Conservation (phyloP, 2,113 vertebrate species). For the Rhagologus leucostigma region DNA sequence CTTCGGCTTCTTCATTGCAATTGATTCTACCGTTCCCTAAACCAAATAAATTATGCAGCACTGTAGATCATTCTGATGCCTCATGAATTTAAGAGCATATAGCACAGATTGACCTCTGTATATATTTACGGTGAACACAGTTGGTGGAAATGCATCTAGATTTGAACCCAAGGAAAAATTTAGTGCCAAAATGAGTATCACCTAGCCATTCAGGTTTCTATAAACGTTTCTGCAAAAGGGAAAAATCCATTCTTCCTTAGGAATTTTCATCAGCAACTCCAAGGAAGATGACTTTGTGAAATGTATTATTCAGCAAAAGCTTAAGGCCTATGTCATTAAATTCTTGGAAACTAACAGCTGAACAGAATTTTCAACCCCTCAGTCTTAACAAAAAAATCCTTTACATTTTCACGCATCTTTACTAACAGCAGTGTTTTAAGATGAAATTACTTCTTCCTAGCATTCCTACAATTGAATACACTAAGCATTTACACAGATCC, state of each 20-base stretch:
- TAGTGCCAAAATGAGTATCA: neutral
- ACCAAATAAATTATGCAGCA: neutral
- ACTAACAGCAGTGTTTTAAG: neutral
- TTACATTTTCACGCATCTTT: neutral
- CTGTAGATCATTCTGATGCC: neutral
- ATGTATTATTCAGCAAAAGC: neutral
- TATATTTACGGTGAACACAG: neutral
- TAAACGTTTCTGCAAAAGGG: neutral
- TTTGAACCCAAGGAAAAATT: neutral
- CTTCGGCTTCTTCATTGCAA: constrained; percentile 89
- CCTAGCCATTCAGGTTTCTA: neutral
- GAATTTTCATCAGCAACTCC: neutral
- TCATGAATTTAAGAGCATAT: neutral
- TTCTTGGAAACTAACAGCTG: neutral
- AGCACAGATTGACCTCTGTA: neutral
- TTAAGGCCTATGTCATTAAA: neutral
- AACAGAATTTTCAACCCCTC: neutral
- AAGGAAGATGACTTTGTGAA: neutral
- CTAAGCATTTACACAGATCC: neutral
- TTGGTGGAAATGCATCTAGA: neutral
- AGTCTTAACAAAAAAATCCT: neutral
- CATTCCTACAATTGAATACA: neutral
- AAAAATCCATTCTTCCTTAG: neutral
- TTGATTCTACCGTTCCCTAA: constrained; percentile 91
- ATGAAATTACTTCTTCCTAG: neutral